Evolutionary conservation across 2,797 vertebrate genomes (phyloP), one percentile per base, ranked within the genome.

Genomic region (Brachyalestes nurse): DNA sequence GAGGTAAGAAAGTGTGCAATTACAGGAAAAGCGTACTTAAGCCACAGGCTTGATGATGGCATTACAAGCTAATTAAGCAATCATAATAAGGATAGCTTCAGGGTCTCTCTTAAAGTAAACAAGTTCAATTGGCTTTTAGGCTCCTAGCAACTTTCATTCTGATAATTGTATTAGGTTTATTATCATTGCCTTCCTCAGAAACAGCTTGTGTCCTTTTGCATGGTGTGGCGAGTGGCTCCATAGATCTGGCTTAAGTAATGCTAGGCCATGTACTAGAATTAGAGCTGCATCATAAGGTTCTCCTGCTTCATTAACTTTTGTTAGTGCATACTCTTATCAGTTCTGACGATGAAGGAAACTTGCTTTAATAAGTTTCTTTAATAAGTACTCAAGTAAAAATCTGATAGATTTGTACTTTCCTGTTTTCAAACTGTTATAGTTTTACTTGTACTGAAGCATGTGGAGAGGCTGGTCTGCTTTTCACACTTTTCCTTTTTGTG

Each of bases 71-170:
- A 51, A 67, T 82, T 82, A 78, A 58, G 42, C 49, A 72, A 66
- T 73, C 61, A 82, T 82, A 75, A 82, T 73, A 69, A 72, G 74
- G 25, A 77, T 23, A 19, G 61, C 75, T 60, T 60, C 28, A 66
- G 75, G 69, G 49, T 61, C 72, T 73, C 40, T 72, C 19, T 77
- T 67, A 78, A 77, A 72, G 38, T 3, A 45, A 77, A 78, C 75
- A 77, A 53, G 38, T 72, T 72, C 9, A 6, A 66, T 57, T 58
- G 55, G 25, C 58, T 75, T 76, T 55, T 16, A 42, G 65, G 73
- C 65, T 42, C 28, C 13, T 23, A 42, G 65, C 49, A 62, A 62
- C 65, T 70, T 80, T 62, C 69, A 61, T 64, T 73, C 19, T n/a
- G 57, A 82, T 72, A 72, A 77, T 73, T 66, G 40, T 28, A 72